Evolutionary conservation across 37 sponge, comb jelly and placozoan species (phyloP).

Genomic region (Hormiphora californensis): DNA sequence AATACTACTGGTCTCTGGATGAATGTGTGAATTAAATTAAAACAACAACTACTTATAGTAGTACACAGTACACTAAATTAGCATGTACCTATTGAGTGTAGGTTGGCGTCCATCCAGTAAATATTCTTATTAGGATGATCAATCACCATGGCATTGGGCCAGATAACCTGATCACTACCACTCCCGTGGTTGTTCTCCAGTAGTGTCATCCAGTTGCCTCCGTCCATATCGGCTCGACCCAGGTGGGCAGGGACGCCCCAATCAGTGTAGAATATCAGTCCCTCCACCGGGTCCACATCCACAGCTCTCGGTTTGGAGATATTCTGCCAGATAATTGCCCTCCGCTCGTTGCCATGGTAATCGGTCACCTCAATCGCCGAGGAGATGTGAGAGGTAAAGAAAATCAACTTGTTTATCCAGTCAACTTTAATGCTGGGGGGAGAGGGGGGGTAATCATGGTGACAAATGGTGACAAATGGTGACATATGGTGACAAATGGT

Average conservation of each 20-base stretch:
- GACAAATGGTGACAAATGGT: no score
- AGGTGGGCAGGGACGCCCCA: constrained; percentile 17
- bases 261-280: constrained; percentile 5
- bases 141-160: constrained; percentile 4
- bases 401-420: constrained; percentile 2
- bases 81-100: background rate
- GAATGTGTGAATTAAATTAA: no score
- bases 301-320: background rate
- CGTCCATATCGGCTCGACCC: constrained; percentile 7
- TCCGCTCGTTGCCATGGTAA: background rate
- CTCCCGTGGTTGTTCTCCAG: background rate
- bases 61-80: no score
- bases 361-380: constrained; percentile 16
- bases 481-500: no score
- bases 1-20: no score
- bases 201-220: background rate
- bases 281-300: background rate
- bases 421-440: background rate
- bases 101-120: constrained; percentile 23
- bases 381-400: background rate
- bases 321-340: background rate
- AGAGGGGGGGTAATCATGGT: background rate
- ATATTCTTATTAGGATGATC: constrained; percentile 20
- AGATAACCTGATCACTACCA: background rate
- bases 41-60: no score